Percentiles rank a stretch among this genome's conserved stretches.
phyloP scores from a whole-genome alignment of 2,888 invertebrate species.

The Plusia festucae region DNA sequence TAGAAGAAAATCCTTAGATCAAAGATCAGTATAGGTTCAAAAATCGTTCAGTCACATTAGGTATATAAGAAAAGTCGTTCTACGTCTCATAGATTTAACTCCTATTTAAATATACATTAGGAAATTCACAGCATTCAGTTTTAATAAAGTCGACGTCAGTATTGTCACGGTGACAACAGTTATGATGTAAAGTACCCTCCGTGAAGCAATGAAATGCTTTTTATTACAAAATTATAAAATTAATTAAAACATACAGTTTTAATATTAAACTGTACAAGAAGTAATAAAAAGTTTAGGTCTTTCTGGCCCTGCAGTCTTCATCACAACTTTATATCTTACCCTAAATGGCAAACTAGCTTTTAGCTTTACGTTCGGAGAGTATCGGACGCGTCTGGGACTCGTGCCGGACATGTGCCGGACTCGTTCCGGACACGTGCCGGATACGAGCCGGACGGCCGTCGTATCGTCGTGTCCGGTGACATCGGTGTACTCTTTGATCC shows the following conservation, averaged over 20 bases:
- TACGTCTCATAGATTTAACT: slow-evolving; percentile 62
- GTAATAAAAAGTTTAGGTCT: slow-evolving; percentile 57
- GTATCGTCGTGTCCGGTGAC: slow-evolving; percentile 23
- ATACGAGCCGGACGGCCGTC: slow-evolving; percentile 4
- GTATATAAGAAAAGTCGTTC: slow-evolving; percentile 79
- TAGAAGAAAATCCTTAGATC: slow-evolving; percentile 76
- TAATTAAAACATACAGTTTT: slow-evolving; percentile 40
- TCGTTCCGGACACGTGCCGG: neutral
- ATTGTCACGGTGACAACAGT: slow-evolving; percentile 4
- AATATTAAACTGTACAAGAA: slow-evolving; percentile 45
- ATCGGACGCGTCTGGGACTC: neutral
- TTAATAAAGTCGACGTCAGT: slow-evolving; percentile 8
- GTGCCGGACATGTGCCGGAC: neutral
- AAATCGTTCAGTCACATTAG: slow-evolving; percentile 85
- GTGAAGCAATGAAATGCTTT: slow-evolving; percentile 34
- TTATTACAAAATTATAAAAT: slow-evolving; percentile 54
- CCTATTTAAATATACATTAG: slow-evolving; percentile 65
- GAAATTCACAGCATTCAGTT: slow-evolving; percentile 67
- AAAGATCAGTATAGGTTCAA: slow-evolving; percentile 82
- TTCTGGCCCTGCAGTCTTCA: slow-evolving; percentile 58
- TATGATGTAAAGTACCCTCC: slow-evolving; percentile 16
- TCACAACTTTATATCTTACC: slow-evolving; percentile 51
- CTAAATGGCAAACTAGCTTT: slow-evolving; percentile 53
- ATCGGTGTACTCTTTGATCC: slow-evolving; percentile 30
- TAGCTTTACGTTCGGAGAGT: slow-evolving; percentile 36